These are phyloP conservation scores for Leptodactylus fuscus DNA, from an alignment of 2,113 vertebrate genomes.

Conservation along the genomic window DNA sequence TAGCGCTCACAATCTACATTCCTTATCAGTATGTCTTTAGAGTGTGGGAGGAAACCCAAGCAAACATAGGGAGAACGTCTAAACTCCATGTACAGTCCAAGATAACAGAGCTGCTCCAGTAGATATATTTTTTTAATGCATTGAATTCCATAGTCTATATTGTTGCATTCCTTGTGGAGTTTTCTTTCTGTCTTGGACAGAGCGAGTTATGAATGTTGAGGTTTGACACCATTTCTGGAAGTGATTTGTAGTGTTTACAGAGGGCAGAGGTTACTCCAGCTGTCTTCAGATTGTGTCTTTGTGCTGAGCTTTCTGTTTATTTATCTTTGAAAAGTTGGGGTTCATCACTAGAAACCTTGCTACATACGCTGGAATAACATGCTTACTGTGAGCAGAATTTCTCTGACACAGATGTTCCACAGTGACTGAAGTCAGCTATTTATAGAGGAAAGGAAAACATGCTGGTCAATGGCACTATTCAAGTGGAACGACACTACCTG, in stretches of 20 bases:
- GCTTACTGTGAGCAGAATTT: slow-evolving; percentile 52
- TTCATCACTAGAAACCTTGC: slow-evolving; percentile 38
- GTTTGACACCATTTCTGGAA: slow-evolving; percentile 13
- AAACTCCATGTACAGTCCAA: too few species aligned
- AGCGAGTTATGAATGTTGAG: not conserved
- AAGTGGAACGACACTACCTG: slow-evolving; percentile 35
- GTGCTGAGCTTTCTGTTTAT: slow-evolving; percentile 46
- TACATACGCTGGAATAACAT: slow-evolving; percentile 36
- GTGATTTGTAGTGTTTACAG: not conserved
- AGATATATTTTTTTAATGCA: too few species aligned
- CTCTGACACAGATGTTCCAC: slow-evolving; percentile 50
- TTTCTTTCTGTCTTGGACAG: slow-evolving; percentile 12
- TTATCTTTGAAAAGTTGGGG: slow-evolving; percentile 22
- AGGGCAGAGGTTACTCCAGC: slow-evolving; percentile 8
- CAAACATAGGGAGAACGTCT: too few species aligned
- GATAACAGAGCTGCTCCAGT: too few species aligned
- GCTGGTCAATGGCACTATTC: slow-evolving; percentile 30
- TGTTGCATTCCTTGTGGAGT: not conserved
- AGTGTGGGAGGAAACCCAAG: too few species aligned
- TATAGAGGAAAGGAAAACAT: slow-evolving; percentile 47
- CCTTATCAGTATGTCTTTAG: too few species aligned
- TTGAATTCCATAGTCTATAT: too few species aligned
- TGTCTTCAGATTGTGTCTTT: slow-evolving; percentile 16
- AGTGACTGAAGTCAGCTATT: slow-evolving; percentile 37
- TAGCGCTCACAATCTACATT: too few species aligned